Percentiles rank a stretch among this genome's conserved stretches.
Conservation (phyloP, 2,113 vertebrate genomes). For the Microtus montanus region DNA sequence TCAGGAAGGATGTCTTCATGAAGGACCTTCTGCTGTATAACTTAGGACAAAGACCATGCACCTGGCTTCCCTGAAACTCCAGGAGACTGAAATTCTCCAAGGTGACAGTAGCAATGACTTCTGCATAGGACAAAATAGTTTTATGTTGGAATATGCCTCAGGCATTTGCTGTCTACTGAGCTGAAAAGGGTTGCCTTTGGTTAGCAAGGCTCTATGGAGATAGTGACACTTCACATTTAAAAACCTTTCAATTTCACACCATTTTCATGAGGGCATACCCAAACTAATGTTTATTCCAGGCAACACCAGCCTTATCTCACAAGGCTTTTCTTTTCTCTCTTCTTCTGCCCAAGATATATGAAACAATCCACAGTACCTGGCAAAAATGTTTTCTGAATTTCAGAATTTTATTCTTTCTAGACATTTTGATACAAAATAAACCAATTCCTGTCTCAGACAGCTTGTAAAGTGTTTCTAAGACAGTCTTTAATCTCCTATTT, state of each 20-base stretch:
- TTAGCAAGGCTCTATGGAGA: conserved; percentile 3
- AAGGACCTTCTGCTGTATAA: neutral
- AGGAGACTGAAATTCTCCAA: neutral
- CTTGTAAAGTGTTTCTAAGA: neutral
- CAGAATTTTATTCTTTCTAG: neutral
- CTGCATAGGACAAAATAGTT: conserved; percentile 50
- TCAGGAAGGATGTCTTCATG: neutral
- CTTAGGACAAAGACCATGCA: conserved; percentile 17
- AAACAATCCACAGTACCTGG: neutral
- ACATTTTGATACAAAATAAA: neutral
- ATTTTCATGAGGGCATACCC: conserved; percentile 39
- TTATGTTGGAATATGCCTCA: conserved; percentile 46
- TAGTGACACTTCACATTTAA: conserved; percentile 60
- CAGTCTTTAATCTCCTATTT: neutral
- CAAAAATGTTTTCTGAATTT: neutral
- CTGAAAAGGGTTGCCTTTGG: conserved; percentile 42
- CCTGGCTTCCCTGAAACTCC: neutral
- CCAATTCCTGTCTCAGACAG: neutral
- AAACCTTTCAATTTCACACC: conserved; percentile 57
- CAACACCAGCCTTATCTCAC: neutral
- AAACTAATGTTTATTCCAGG: conserved; percentile 33
- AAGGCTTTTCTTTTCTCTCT: neutral
- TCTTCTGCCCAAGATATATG: neutral
- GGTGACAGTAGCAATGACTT: conserved; percentile 56
- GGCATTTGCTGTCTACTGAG: conserved; percentile 36